A percentile compares a stretch with the other conserved stretches of the same genome.
Evolutionary conservation across 2,888 invertebrate genomes (phyloP).

Genomic region (Nemurella pictetii): DNA sequence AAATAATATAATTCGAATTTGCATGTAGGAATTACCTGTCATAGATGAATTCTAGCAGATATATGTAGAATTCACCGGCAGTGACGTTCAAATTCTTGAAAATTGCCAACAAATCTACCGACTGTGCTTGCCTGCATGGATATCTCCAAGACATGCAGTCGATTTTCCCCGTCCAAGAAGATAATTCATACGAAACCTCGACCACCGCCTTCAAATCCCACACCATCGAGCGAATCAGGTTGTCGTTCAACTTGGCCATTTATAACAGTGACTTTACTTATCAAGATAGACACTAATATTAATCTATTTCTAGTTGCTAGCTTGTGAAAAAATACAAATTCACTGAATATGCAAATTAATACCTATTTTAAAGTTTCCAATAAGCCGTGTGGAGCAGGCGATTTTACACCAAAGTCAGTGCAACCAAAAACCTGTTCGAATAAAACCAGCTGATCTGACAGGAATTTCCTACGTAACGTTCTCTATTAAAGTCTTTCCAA

Average conservation of each 20-base stretch:
- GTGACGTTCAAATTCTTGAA: slow-evolving; percentile 44
- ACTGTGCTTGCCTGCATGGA: slow-evolving; percentile 44
- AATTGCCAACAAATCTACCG: slow-evolving; percentile 46
- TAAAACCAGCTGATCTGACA: no score
- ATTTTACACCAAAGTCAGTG: no score
- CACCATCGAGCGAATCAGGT: slow-evolving; percentile 43
- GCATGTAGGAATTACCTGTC: slow-evolving; percentile 45
- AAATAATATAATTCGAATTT: not conserved
- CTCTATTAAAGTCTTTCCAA: no score
- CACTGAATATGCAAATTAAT: no score
- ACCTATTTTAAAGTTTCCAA: no score
- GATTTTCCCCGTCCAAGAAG: slow-evolving; percentile 43
- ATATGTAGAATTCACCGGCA: slow-evolving; percentile 47
- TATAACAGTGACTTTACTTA: no score
- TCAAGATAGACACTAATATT: no score
- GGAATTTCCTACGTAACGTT: no score
- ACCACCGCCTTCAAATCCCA: slow-evolving; percentile 45
- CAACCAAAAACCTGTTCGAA: no score
- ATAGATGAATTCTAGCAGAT: slow-evolving; percentile 47
- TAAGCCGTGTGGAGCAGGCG: no score
- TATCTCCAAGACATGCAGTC: slow-evolving; percentile 47
- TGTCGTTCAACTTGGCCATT: slow-evolving; percentile 32
- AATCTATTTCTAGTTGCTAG: no score
- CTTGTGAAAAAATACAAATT: no score
- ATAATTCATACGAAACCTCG: slow-evolving; percentile 45